These are phyloP conservation scores for Microcebus jonahi DNA, from an alignment of 2,113 vertebrate species.

Conservation along the genomic window DNA sequence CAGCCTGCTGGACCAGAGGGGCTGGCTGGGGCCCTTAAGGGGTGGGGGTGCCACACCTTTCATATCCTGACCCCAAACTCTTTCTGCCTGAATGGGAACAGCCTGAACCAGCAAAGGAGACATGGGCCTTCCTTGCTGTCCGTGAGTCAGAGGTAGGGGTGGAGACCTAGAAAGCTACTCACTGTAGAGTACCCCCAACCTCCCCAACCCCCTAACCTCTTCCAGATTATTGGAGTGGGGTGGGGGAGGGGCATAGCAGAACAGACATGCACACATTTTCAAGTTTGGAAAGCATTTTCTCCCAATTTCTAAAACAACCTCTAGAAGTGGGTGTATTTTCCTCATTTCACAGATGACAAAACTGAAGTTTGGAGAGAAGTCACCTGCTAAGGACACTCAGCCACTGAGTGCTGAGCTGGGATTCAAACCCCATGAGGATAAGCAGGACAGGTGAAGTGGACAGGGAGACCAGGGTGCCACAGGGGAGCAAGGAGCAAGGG, in stretches of 20 bases:
- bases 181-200: neutral
- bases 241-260: neutral
- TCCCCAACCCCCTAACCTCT: neutral
- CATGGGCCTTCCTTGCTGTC: neutral
- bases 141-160: neutral
- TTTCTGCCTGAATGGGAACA: constrained; percentile 15
- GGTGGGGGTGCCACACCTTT: constrained; percentile 1
- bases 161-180: neutral
- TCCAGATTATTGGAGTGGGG: neutral
- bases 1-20: constrained; percentile 69
- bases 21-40: constrained; percentile 24
- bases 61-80: constrained; percentile 48
- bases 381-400: neutral
- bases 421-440: neutral
- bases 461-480: neutral
- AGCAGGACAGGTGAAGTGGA: neutral
- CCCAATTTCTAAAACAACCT: neutral
- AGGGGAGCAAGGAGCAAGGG: neutral
- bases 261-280: neutral
- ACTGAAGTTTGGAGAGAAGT: constrained; percentile 5
- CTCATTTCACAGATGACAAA: constrained; percentile 10
- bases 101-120: neutral
- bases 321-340: neutral
- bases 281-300: neutral
- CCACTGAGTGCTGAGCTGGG: neutral